Base-by-base conservation (phyloP, 2,888 invertebrate genomes). In the Acheta domesticus region DNA sequence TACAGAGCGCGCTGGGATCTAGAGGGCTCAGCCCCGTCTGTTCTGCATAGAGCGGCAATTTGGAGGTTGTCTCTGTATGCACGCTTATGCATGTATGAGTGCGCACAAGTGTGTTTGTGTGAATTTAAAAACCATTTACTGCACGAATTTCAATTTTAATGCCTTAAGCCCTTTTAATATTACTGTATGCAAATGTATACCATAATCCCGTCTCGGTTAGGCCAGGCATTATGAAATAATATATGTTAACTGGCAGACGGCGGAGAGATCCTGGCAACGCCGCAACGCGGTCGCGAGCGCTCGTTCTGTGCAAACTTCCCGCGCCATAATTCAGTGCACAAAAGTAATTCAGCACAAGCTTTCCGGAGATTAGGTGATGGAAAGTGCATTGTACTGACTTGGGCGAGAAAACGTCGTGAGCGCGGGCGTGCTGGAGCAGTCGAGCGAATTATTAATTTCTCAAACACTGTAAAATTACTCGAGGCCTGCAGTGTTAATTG, bases 71-170 rank as follows among this genome's bases (percentile, higher is more conserved):
- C 14, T n/a, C n/a, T 62, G 3, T n/a, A 62, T n/a, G n/a, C 14
- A 11, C 62, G n/a, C n/a, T 19, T 62, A n/a, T 62, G 62, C n/a
- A 19, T 62, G 14, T 19, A 62, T 62, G 62, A 62, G n/a, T 62
- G 16, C n/a, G 14, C 62, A n/a, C 16, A n/a, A 62, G n/a, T 19
- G 62, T 62, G 62, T 62, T 62, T 62, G 62, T 62, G n/a, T 62
- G 62, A 19, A n/a, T 62, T 62, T 62, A 62, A 62, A 62, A 62
- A 62, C 62, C 62, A 62, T 62, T 62, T 62, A 62, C 62, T 62
- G 11, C 62, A 62, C 62, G 62, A 62, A 62, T 62, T 62, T 62
- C 62, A 62, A 62, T 62, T 62, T 62, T 62, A 62, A 62, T 62
- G 62, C 62, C n/a, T 62, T 62, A n/a, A 62, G 62, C 62, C 62